phyloP scores from a whole-genome alignment of 2,113 vertebrate genomes.

The Benitochromis conjunctus region DNA sequence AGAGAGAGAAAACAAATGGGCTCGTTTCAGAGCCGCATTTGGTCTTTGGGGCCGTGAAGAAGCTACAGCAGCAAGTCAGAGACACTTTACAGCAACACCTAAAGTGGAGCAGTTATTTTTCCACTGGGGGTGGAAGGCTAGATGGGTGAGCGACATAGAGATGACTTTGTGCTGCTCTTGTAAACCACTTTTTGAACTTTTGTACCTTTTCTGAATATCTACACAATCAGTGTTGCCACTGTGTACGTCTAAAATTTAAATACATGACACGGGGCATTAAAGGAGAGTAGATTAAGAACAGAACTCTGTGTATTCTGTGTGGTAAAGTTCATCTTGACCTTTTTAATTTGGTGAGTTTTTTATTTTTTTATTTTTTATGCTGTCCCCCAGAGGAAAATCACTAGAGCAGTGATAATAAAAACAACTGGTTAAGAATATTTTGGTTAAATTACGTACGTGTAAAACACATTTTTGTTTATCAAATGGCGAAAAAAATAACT shows the following conservation, averaged over 20 bases:
- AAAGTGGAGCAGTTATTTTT: slow-evolving; percentile 48
- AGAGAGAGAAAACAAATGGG: background rate
- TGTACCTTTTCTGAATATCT: background rate
- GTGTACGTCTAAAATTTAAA: background rate
- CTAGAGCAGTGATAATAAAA: background rate
- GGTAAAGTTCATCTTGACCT: background rate
- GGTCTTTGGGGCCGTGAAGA: slow-evolving; percentile 32
- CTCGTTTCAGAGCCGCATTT: background rate
- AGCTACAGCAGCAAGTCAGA: slow-evolving; percentile 1
- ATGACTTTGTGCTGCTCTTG: slow-evolving; percentile 21
- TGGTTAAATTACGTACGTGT: background rate
- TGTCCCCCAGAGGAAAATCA: background rate
- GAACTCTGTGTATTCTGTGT: background rate
- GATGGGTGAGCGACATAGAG: slow-evolving; percentile 9
- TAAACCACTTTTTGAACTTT: background rate
- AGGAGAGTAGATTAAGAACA: background rate
- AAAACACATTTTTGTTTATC: background rate
- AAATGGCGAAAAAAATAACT: background rate
- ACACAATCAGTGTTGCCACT: background rate
- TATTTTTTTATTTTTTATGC: background rate
- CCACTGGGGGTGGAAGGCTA: background rate
- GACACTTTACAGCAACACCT: background rate
- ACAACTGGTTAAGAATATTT: too few species aligned
- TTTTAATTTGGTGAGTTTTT: background rate
- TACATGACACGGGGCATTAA: background rate